Base-by-base conservation (phyloP, 2,113 vertebrate genomes). In the Kryptolebias marmoratus region DNA sequence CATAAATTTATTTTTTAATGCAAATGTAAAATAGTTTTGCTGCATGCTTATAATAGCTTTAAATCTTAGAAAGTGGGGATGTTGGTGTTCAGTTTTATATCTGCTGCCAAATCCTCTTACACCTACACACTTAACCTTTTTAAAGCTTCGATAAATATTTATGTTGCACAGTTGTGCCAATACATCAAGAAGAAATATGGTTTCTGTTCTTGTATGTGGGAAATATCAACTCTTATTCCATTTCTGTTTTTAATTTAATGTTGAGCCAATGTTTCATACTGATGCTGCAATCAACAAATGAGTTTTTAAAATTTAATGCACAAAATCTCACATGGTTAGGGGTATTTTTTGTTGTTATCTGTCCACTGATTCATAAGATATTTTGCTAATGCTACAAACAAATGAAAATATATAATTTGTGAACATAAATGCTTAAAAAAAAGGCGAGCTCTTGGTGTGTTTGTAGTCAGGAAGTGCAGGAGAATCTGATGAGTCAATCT, bases 71-170 rank as follows among this genome's bases (percentile, higher is more conserved):
- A 72, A 75, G 18, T 59, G 53, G 39, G 77, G 59, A 83, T 72
- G 62, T 39, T 67, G 13, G 59, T 47, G 75, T 70, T 63, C 72
- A 48, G 78, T 58, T 68, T 76, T 68, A 76, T 87, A 77, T 73
- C 32, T 68, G 73, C 79, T 80, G 87, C 77, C 75, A 78, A 70
- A 74, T 89, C 83, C 54, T 65, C 55, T 74, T 64, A 81, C 73
- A 82, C 89, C 89, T 75, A 86, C 89, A 56, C 79, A 81, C 64
- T 81, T 89, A 79, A 84, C 85, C 85, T 85, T 68, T 83, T 3
- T 31, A 11, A 62, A 85, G 71, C 55, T 32, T 45, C 59, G 63
- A 82, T 85, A 68, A 73, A 86, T 90, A 86, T 89, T 82, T 88
- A 84, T 87, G 67, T 52, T 84, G 32, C 42, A 60, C 66, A 47